phyloP scores from a whole-genome alignment of 2,797 vertebrate genomes.

The Sebastes miniatus region DNA sequence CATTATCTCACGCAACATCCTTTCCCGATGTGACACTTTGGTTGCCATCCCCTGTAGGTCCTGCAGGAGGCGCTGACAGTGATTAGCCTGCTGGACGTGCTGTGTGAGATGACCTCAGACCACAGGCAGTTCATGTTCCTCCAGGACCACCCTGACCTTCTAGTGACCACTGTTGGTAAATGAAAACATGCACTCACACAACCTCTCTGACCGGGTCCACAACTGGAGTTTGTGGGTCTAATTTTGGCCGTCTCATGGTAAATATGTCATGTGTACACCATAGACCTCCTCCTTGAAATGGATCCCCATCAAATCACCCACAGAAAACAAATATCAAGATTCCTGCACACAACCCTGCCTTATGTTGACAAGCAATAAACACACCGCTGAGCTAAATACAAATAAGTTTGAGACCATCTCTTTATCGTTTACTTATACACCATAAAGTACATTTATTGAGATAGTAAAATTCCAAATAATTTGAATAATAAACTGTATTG shows the following conservation, averaged over 20 bases:
- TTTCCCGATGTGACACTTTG: neutral
- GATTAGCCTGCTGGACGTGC: slow-evolving; percentile 89
- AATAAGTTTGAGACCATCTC: neutral
- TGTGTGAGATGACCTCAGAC: slow-evolving; percentile 94
- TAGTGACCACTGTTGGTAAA: slow-evolving; percentile 88
- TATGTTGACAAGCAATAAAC: neutral
- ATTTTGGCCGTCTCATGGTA: neutral
- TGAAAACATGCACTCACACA: slow-evolving; percentile 21
- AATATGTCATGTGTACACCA: neutral
- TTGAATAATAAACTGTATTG: neutral
- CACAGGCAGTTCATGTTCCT: slow-evolving; percentile 83
- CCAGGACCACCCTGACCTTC: slow-evolving; percentile 86
- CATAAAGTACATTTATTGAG: neutral
- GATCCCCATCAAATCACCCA: slow-evolving; percentile 1
- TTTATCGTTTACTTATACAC: neutral
- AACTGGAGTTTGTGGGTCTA: neutral
- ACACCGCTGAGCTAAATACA: neutral
- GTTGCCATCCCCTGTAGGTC: slow-evolving; percentile 55
- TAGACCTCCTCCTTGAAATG: neutral
- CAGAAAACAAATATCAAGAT: neutral
- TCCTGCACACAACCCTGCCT: neutral
- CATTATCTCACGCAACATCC: neutral
- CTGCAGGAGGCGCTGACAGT: slow-evolving; percentile 88
- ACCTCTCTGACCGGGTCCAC: neutral
- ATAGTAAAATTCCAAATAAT: neutral